Conservation (phyloP, 2,797 vertebrate genomes). For the Enteromius argenteus region DNA sequence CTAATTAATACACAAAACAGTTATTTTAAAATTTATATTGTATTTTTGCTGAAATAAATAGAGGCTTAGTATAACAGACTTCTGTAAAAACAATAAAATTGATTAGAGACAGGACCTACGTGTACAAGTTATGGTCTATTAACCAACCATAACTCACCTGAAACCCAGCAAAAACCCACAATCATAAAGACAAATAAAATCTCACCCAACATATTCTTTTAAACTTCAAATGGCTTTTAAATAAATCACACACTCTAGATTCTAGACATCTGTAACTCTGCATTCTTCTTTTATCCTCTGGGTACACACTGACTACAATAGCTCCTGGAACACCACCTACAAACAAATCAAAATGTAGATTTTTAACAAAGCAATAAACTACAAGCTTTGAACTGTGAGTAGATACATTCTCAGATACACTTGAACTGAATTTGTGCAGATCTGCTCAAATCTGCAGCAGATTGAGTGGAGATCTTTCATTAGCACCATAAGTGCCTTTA, state of each 20-base stretch:
- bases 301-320: neutral
- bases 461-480: neutral
- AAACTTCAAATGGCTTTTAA: neutral
- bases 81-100: too few relatives aligned
- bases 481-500: neutral
- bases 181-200: neutral
- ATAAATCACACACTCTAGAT: neutral
- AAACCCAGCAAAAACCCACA: neutral
- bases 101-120: neutral
- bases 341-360: neutral
- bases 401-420: neutral
- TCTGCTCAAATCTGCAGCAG: neutral
- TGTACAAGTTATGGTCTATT: neutral
- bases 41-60: neutral
- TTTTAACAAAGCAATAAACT: neutral
- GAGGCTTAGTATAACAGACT: neutral
- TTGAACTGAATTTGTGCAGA: neutral
- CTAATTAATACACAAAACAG: neutral
- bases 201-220: neutral
- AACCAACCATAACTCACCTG: neutral
- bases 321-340: too few relatives aligned
- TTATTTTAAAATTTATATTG: neutral
- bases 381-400: neutral
- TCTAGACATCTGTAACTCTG: neutral
- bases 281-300: neutral